Percentiles rank a stretch among this genome's conserved stretches.
These are phyloP conservation scores for Achatina immaculata DNA, from an alignment of 1,140 invertebrate species.

Conservation along the genomic window DNA sequence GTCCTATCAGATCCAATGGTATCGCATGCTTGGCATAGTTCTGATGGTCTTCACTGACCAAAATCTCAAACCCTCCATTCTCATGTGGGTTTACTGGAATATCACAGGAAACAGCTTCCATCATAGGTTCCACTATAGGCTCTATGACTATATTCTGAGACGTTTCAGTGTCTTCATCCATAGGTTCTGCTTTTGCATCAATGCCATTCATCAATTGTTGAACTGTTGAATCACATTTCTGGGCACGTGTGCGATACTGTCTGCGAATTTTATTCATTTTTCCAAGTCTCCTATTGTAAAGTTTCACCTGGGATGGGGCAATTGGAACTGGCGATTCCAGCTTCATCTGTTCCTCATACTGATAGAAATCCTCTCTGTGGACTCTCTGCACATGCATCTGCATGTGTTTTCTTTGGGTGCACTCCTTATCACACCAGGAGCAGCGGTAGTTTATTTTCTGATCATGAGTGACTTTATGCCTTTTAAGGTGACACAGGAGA, in stretches of 20 bases:
- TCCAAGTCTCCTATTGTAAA: slow-evolving; percentile 28
- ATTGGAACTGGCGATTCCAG: slow-evolving; percentile 31
- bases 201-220: slow-evolving; percentile 23
- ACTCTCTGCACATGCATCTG: slow-evolving; percentile 38
- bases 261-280: slow-evolving; percentile 24
- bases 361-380: slow-evolving; percentile 35
- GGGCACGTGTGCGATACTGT: slow-evolving; percentile 25
- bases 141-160: slow-evolving; percentile 26
- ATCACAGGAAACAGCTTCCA: slow-evolving; percentile 10
- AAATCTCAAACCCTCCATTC: slow-evolving; percentile 23
- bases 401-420: slow-evolving; percentile 39
- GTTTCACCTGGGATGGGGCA: slow-evolving; percentile 22
- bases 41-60: slow-evolving; percentile 31
- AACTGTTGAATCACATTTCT: slow-evolving; percentile 29
- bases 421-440: slow-evolving; percentile 38
- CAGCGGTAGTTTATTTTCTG: slow-evolving; percentile 39
- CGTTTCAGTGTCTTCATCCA: slow-evolving; percentile 10
- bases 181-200: slow-evolving; percentile 19
- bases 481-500: slow-evolving; percentile 33
- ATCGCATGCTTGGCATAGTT: slow-evolving; percentile 28
- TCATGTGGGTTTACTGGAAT: slow-evolving; percentile 9
- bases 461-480: slow-evolving; percentile 30
- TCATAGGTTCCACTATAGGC: slow-evolving; percentile 18
- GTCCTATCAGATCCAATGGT: slow-evolving; percentile 8
- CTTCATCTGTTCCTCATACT: slow-evolving; percentile 39